phyloP scores from a whole-genome alignment of 1,140 invertebrate species.

The Atta cephalotes region DNA sequence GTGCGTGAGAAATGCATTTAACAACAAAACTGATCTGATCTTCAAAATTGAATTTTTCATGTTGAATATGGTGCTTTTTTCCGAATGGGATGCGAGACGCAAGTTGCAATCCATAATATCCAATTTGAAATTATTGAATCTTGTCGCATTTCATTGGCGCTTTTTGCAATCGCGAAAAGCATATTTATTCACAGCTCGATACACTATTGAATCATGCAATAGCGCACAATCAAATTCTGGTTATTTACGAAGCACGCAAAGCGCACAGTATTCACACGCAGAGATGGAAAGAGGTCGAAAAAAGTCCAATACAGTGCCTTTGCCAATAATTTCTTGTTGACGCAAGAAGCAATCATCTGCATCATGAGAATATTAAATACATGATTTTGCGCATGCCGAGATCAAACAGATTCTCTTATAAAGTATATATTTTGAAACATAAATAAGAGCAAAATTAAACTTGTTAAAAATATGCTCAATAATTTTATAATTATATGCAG shows the following conservation, averaged over 20 bases:
- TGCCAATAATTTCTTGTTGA: conserved; percentile 61
- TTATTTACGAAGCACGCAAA: conserved; percentile 55
- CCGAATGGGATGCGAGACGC: background rate
- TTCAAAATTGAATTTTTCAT: background rate
- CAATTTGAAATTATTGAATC: conserved; percentile 39
- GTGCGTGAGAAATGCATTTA: background rate
- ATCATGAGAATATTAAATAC: conserved; percentile 43
- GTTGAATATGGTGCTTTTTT: background rate
- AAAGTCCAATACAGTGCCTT: conserved; percentile 22
- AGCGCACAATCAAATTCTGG: conserved; percentile 52
- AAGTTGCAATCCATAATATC: conserved; percentile 36
- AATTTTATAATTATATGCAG: background rate
- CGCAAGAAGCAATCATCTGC: conserved; percentile 45
- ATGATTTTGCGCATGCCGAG: background rate
- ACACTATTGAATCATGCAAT: conserved; percentile 47
- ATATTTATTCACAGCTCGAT: conserved; percentile 52
- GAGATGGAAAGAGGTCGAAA: conserved; percentile 27
- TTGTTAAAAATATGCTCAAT: background rate
- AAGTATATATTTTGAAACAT: background rate
- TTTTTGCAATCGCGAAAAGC: conserved; percentile 43
- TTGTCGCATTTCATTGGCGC: conserved; percentile 37
- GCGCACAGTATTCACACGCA: conserved; percentile 7
- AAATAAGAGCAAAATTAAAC: background rate
- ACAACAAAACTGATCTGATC: background rate
- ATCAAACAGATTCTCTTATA: conserved; percentile 1